These are phyloP conservation scores for Stegastes partitus DNA, from an alignment of 2,113 vertebrate genomes.

Conservation along the genomic window DNA sequence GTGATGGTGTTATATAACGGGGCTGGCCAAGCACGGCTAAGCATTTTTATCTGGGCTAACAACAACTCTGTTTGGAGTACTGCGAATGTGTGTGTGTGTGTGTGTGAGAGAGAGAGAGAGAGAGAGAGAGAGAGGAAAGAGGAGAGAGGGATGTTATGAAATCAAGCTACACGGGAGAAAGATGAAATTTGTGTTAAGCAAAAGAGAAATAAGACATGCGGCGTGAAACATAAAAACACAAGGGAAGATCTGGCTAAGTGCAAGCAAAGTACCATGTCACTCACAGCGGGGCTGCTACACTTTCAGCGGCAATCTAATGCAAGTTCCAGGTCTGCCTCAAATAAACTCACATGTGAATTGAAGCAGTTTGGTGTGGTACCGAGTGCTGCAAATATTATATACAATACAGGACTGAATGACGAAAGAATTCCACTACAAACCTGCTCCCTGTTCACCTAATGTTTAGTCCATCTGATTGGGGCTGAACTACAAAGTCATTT, in stretches of 20 bases:
- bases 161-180: constrained; percentile 11
- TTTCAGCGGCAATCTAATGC: too few species aligned
- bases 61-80: constrained; percentile 28
- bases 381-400: too few species aligned
- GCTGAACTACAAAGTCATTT: too few species aligned
- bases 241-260: constrained; percentile 1
- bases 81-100: constrained; percentile 2
- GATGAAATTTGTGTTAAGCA: neutral
- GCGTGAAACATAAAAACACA: constrained; percentile 3
- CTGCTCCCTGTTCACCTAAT: too few species aligned
- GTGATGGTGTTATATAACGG: constrained; percentile 62
- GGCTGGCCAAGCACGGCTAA: constrained; percentile 39
- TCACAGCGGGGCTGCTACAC: neutral
- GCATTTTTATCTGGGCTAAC: constrained; percentile 61
- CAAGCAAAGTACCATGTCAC: neutral
- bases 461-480: too few species aligned
- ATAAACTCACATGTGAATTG: too few species aligned
- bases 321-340: too few species aligned
- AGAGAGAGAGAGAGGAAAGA: neutral
- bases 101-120: neutral
- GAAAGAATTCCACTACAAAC: too few species aligned
- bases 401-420: too few species aligned
- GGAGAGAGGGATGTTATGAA: constrained; percentile 22
- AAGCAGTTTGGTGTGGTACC: too few species aligned
- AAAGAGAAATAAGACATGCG: neutral